Conservation (phyloP, 2,113 vertebrate species). For the Illadopsis cleaveri region DNA sequence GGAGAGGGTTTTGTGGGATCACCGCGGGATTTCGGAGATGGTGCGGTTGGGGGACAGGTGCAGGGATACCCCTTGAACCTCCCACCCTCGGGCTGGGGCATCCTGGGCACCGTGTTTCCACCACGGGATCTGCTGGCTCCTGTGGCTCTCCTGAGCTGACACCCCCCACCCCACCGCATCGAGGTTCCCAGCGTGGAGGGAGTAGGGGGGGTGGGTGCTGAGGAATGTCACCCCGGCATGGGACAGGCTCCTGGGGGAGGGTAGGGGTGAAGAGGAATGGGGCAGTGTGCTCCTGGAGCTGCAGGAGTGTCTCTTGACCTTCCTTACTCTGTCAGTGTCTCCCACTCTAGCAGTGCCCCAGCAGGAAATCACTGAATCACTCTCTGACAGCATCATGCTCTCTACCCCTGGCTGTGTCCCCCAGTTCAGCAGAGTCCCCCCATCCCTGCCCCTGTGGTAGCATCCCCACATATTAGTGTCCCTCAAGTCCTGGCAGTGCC, state of each 20-base stretch:
- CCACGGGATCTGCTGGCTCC: background rate
- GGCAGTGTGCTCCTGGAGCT: background rate
- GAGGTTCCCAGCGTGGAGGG: background rate
- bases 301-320: background rate
- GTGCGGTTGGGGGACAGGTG: rapidly evolving
- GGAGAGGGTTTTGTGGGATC: background rate
- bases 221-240: background rate
- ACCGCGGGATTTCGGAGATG: background rate
- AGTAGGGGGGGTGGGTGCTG: rapidly evolving
- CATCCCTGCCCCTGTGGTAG: background rate
- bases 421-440: too few species aligned
- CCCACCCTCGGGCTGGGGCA: background rate
- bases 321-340: too few species aligned
- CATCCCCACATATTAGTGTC: background rate
- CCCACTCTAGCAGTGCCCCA: background rate
- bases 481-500: background rate
- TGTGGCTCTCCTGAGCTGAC: background rate
- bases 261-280: background rate
- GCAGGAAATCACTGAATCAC: background rate
- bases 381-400: background rate
- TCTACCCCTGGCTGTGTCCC: background rate
- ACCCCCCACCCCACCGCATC: rapidly evolving
- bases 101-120: background rate
- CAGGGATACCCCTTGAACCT: background rate
- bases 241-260: background rate